A percentile compares a stretch with the other conserved stretches of the same genome.
These are phyloP conservation scores for Holothuria leucospilota DNA, from an alignment of 53 echinoderm and acorn worm species.

Conservation along the genomic window DNA sequence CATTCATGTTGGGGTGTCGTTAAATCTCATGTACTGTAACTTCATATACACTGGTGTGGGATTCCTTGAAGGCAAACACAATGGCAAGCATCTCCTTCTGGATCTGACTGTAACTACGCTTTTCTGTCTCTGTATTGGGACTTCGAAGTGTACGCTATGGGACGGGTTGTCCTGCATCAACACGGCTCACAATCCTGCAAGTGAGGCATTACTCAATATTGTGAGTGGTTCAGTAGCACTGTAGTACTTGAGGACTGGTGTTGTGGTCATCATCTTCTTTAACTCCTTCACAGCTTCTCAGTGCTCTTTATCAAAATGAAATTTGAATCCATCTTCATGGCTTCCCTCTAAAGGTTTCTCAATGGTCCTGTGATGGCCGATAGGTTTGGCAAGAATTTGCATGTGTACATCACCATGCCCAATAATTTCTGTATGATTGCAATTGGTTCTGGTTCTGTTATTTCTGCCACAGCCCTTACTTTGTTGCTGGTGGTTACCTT, in stretches of 20 bases:
- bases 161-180: slow-evolving; percentile 37
- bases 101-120: slow-evolving; percentile 25
- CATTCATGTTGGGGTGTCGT: no score
- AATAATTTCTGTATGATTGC: slow-evolving; percentile 1
- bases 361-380: slow-evolving; percentile 10
- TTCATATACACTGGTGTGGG: slow-evolving; percentile 42
- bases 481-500: slow-evolving; percentile 13
- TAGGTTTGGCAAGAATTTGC: slow-evolving; percentile 34
- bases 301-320: neutral
- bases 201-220: slow-evolving; percentile 46
- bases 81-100: slow-evolving; percentile 35
- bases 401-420: slow-evolving; percentile 36
- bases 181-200: slow-evolving; percentile 20
- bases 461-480: slow-evolving; percentile 16
- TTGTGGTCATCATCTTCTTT: slow-evolving; percentile 7
- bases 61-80: slow-evolving; percentile 38
- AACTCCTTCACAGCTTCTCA: slow-evolving; percentile 3
- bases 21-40: no score
- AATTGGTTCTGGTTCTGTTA: slow-evolving; percentile 8
- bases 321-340: no score
- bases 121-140: slow-evolving; percentile 31
- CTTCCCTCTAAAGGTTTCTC: slow-evolving; percentile 13
- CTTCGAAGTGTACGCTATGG: slow-evolving; percentile 38
- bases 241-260: slow-evolving; percentile 13
- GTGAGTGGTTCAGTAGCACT: slow-evolving; percentile 24